These are phyloP conservation scores for Globicephala melas DNA, from an alignment of 2,113 vertebrate species.

Conservation along the genomic window DNA sequence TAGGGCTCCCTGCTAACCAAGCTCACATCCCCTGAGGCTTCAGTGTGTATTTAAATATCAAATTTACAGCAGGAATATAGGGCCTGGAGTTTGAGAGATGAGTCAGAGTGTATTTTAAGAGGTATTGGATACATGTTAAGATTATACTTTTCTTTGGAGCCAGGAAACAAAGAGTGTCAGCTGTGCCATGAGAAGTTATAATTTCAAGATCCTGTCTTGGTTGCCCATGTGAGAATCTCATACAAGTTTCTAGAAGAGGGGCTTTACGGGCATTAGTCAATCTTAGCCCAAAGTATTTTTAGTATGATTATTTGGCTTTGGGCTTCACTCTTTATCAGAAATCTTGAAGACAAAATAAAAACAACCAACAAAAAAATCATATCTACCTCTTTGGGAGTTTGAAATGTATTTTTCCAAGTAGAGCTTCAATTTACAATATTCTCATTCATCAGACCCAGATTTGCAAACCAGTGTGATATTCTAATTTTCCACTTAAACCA, in stretches of 20 bases:
- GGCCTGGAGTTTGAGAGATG: not conserved
- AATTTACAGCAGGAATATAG: not conserved
- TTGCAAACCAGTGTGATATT: not conserved
- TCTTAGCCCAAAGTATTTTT: not conserved
- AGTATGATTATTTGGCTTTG: not conserved
- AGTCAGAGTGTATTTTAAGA: constrained; percentile 42
- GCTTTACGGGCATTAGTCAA: not conserved
- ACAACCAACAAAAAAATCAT: not conserved
- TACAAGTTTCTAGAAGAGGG: not conserved
- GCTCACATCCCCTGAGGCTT: not conserved
- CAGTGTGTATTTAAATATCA: not conserved
- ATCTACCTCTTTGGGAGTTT: not conserved
- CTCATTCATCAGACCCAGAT: constrained; percentile 32
- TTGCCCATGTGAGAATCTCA: not conserved
- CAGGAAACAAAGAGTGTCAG: constrained; percentile 12
- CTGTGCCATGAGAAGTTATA: constrained; percentile 21
- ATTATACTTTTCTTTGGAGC: constrained; percentile 17
- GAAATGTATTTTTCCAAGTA: constrained; percentile 23
- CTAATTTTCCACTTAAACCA: constrained; percentile 47
- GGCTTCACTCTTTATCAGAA: not conserved
- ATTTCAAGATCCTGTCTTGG: constrained; percentile 23
- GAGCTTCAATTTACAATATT: not conserved
- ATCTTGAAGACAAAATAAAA: constrained; percentile 30
- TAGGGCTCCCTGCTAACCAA: not conserved
- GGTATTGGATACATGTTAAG: not conserved